Percentiles rank a stretch among this genome's conserved stretches.
Evolutionary conservation across 2,113 vertebrate genomes (phyloP).

Genomic region (Shinisaurus crocodilurus): DNA sequence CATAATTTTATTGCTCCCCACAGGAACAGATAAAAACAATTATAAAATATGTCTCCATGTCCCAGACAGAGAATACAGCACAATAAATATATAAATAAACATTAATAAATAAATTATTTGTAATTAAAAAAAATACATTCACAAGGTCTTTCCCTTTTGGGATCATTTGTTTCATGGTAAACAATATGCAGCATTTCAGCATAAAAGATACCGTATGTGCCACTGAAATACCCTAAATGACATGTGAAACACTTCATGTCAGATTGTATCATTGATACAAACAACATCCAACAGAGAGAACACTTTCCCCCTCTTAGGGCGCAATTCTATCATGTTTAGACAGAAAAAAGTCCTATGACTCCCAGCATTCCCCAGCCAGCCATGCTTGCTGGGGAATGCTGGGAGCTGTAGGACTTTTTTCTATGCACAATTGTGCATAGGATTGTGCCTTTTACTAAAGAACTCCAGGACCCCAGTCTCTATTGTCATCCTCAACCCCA

Average conservation of each 20-base stretch:
- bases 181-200: background rate
- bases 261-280: constrained; percentile 8
- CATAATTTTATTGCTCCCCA: constrained; percentile 9
- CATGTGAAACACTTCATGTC: background rate
- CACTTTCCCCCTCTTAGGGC: background rate
- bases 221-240: background rate
- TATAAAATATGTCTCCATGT: background rate
- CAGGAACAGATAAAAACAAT: background rate
- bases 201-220: background rate
- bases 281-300: background rate
- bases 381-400: too few relatives aligned
- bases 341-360: too few relatives aligned
- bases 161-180: background rate
- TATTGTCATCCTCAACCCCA: too few relatives aligned
- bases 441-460: too few relatives aligned
- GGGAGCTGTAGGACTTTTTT: too few relatives aligned
- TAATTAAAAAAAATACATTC: background rate
- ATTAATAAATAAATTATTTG: constrained; percentile 6
- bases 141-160: background rate
- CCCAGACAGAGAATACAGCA: background rate
- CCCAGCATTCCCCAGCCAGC: too few relatives aligned
- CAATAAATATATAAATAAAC: constrained; percentile 25
- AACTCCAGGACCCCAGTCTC: background rate
- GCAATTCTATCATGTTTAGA: too few relatives aligned
- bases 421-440: background rate